Evolutionary conservation across 2,888 invertebrate genomes (phyloP), one percentile per base, ranked within the genome.

Genomic region (Galerucella pusilla): DNA sequence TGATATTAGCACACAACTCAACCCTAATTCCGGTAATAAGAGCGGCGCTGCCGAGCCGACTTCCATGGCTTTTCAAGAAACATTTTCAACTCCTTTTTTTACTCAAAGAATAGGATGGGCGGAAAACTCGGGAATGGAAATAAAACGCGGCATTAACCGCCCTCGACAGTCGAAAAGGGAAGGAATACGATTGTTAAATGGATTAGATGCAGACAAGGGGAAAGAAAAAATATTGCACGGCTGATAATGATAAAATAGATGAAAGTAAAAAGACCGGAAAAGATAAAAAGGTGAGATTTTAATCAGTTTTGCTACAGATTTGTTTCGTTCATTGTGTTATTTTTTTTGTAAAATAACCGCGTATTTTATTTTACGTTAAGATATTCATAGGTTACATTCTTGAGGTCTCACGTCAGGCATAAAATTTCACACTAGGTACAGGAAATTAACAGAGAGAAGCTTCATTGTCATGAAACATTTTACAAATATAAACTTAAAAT

Each of bases 161-260:
- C 80, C 77, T 83, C 82, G 85, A 85, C 85, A 85, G 84, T 80
- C 82, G 63, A 73, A 74, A 75, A 77, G 75, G 77, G 76, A 79
- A 80, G 80, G 81, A 82, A 78, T 79, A 79, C 83, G 83, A 82
- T 76, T 78, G 78, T 81, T 84, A 85, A 85, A 85, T 85, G 85
- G 85, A 85, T 85, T 85, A 85, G 85, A 85, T 84, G 82, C 84
- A 81, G 85, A 85, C 85, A 84, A 83, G 84, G 84, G 83, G 85
- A 85, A 85, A 83, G 85, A 83, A 85, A 85, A 86, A 86, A 86
- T 86, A 86, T 86, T 85, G 84, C 85, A 83, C 85, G 83, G 84
- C 84, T 83, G 79, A 81, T 68, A 73, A 75, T 78, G 79, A 75
- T 79, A 68, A 79, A 79, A 78, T 76, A 35, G 28, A 35, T n/a